Evolutionary conservation across 2,888 invertebrate genomes (phyloP).

Genomic region (Liopterus haemorrhoidalis): DNA sequence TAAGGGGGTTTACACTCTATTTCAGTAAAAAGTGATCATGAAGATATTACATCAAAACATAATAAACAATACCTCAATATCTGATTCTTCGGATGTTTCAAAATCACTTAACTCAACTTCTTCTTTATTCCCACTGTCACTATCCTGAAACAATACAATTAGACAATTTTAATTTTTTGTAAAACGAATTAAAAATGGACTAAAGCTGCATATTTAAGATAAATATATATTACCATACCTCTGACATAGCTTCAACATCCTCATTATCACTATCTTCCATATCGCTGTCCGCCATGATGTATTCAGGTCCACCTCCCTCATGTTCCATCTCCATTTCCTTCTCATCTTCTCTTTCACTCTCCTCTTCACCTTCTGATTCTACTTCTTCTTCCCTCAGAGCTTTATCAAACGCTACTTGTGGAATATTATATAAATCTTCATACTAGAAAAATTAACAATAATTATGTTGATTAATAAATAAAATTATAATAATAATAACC

Average conservation of each 20-base stretch:
- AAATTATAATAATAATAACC: too few species aligned
- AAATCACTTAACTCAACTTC: conserved; percentile 58
- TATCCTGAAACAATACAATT: conserved; percentile 49
- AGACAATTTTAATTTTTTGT: conserved; percentile 13
- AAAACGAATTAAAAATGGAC: conserved; percentile 6
- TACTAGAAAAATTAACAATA: conserved; percentile 59
- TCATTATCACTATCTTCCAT: conserved; percentile 47
- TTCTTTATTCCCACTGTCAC: conserved; percentile 65
- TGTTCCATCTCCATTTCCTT: conserved; percentile 58
- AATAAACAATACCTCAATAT: conserved; percentile 67
- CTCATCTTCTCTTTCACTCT: conserved; percentile 54
- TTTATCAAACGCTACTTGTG: conserved; percentile 89
- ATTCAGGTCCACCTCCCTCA: conserved; percentile 57
- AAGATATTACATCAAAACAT: conserved; percentile 8
- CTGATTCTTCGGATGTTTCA: conserved; percentile 69
- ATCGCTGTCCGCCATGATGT: conserved; percentile 68
- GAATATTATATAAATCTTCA: conserved; percentile 97
- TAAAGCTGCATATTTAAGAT: too few species aligned
- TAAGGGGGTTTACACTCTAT: conserved; percentile 5
- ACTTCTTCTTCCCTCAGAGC: conserved; percentile 84
- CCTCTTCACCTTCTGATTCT: conserved; percentile 49
- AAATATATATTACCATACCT: conserved; percentile 27
- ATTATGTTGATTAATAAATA: too few species aligned
- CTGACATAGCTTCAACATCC: conserved; percentile 38
- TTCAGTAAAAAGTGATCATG: conserved; percentile 9